phyloP scores from a whole-genome alignment of 2,888 invertebrate genomes.

The Campopleginae sp. region DNA sequence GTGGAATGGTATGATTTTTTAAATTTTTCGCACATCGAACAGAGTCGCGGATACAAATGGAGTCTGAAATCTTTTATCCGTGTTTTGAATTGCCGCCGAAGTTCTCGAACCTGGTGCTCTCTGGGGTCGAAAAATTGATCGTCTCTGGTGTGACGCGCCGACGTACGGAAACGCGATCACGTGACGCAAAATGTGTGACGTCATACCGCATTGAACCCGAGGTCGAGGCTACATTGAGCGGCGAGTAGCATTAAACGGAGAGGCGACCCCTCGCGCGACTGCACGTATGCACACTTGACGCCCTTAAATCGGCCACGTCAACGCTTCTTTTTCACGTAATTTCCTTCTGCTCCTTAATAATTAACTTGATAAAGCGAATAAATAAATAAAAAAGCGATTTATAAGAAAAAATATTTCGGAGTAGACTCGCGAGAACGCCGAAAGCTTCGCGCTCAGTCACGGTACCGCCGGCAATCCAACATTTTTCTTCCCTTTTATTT shows the following conservation, averaged over 20 bases:
- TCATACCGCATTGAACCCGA: slow-evolving; percentile 68
- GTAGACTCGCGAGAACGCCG: not conserved
- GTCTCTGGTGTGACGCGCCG: slow-evolving; percentile 54
- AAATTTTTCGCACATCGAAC: not conserved
- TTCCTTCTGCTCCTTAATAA: not conserved
- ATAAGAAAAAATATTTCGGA: no score
- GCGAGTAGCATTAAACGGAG: slow-evolving; percentile 47
- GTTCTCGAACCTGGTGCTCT: not conserved
- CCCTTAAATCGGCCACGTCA: slow-evolving; percentile 59
- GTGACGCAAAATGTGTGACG: slow-evolving; percentile 67
- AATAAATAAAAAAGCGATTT: not conserved
- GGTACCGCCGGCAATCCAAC: not conserved
- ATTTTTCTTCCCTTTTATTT: not conserved
- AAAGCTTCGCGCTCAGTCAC: not conserved
- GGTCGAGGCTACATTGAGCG: slow-evolving; percentile 70
- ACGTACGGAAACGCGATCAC: slow-evolving; percentile 59
- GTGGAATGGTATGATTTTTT: not conserved
- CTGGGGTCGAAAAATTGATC: slow-evolving; percentile 37
- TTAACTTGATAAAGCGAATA: not conserved
- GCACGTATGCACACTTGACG: slow-evolving; percentile 54
- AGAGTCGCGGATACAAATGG: not conserved
- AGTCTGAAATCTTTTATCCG: not conserved
- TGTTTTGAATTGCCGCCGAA: slow-evolving; percentile 42
- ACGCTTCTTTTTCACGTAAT: slow-evolving; percentile 16
- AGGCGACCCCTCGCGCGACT: slow-evolving; percentile 48